Evolutionary conservation across 2,888 invertebrate genomes (phyloP).

Genomic region (Pristionchus mayeri): DNA sequence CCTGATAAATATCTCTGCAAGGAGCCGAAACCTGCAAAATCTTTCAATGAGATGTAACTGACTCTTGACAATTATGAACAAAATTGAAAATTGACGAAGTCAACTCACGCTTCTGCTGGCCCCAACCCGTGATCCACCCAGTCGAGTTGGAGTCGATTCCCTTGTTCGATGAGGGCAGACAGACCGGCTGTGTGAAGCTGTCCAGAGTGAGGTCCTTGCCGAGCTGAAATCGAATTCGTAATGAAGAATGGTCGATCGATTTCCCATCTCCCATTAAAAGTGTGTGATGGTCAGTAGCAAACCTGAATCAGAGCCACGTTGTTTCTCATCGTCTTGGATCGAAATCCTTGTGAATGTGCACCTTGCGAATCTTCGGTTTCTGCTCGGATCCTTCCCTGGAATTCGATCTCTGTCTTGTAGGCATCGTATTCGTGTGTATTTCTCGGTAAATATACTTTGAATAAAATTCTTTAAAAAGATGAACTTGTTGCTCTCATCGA

Average conservation of each 20-base stretch:
- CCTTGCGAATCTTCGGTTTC: neutral
- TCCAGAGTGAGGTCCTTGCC: constrained; percentile 12
- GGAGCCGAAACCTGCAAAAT: no score
- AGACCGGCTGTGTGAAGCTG: neutral
- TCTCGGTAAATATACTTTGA: no score
- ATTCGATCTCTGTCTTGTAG: no score
- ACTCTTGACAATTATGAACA: neutral
- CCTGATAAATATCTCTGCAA: no score
- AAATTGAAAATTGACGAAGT: neutral
- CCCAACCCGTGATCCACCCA: constrained; percentile 21
- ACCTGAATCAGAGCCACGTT: constrained; percentile 17
- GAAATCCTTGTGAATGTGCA: neutral
- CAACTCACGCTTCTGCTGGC: neutral
- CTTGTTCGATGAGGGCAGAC: neutral
- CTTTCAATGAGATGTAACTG: no score
- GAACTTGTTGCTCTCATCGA: constrained; percentile 13
- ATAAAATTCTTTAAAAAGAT: no score
- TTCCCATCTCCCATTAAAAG: no score
- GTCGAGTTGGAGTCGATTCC: neutral
- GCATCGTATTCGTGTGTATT: no score
- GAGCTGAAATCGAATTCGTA: neutral
- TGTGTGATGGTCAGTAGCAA: no score
- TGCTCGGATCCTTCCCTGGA: constrained; percentile 29
- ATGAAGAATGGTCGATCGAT: no score
- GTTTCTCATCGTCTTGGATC: constrained; percentile 4